A percentile compares a stretch with the other conserved stretches of the same genome.
Evolutionary conservation across 2,113 vertebrate species (phyloP).

Genomic region (Heterochromis multidens): DNA sequence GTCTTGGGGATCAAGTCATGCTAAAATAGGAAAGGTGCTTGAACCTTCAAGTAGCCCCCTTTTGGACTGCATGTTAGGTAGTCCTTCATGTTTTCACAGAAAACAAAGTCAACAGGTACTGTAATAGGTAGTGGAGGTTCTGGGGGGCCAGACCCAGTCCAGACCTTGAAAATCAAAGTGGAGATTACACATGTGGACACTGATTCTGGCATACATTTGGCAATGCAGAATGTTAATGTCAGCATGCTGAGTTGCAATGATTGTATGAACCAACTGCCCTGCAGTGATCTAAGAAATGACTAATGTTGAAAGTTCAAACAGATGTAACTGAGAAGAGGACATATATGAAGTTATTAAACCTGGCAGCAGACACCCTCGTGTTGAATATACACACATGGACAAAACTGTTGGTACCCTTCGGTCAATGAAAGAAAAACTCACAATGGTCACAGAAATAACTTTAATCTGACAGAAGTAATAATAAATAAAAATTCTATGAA

Average conservation of each 20-base stretch:
- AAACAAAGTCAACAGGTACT: background rate
- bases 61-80: too few species aligned
- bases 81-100: background rate
- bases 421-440: too few species aligned
- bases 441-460: too few species aligned
- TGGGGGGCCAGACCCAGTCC: background rate
- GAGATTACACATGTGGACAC: background rate
- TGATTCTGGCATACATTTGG: background rate
- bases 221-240: background rate
- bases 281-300: background rate
- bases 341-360: background rate
- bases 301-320: background rate
- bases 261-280: background rate
- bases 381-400: too few species aligned
- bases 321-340: background rate
- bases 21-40: too few species aligned
- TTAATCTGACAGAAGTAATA: too few species aligned
- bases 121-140: background rate
- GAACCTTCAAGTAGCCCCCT: too few species aligned
- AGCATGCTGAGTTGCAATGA: background rate
- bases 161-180: background rate
- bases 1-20: too few species aligned
- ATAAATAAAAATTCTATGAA: too few species aligned
- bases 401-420: too few species aligned
- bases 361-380: background rate